Conservation (phyloP, 2,113 vertebrate species). For the Clinocottus analis region DNA sequence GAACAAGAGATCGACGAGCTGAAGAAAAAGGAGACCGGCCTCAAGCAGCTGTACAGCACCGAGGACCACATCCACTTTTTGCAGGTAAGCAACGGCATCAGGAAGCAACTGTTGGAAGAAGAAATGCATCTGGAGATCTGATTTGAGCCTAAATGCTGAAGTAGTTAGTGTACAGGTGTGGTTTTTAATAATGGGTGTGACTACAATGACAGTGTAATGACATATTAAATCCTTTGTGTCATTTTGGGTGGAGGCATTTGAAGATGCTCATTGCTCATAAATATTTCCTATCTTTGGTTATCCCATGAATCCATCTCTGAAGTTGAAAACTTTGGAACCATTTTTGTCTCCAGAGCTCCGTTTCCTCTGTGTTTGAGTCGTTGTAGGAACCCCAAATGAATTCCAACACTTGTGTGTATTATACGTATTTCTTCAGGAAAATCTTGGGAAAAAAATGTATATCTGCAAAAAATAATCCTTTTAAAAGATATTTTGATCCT, state of each 20-base stretch:
- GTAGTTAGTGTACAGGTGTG: not conserved
- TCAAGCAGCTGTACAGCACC: conserved; percentile 87
- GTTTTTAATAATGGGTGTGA: not conserved
- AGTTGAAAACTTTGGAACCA: too few relatives aligned
- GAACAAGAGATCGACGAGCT: conserved; percentile 86
- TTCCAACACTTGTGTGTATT: too few relatives aligned
- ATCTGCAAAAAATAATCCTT: too few relatives aligned
- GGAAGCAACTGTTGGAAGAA: not conserved
- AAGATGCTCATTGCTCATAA: not conserved
- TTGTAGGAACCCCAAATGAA: too few relatives aligned
- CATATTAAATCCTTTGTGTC: not conserved
- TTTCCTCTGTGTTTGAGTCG: too few relatives aligned
- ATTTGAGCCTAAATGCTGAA: not conserved
- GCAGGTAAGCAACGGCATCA: too few relatives aligned
- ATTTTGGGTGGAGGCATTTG: not conserved
- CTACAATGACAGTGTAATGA: not conserved
- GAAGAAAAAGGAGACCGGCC: conserved; percentile 84
- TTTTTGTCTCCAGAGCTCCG: too few relatives aligned
- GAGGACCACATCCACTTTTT: conserved; percentile 87
- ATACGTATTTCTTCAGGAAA: too few relatives aligned
- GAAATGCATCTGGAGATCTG: not conserved
- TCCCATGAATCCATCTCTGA: not conserved
- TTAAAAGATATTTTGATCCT: too few relatives aligned
- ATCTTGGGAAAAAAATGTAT: too few relatives aligned
- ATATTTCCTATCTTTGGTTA: not conserved